Conservation (phyloP, 2,888 invertebrate genomes). For the Notodonta dromedarius region DNA sequence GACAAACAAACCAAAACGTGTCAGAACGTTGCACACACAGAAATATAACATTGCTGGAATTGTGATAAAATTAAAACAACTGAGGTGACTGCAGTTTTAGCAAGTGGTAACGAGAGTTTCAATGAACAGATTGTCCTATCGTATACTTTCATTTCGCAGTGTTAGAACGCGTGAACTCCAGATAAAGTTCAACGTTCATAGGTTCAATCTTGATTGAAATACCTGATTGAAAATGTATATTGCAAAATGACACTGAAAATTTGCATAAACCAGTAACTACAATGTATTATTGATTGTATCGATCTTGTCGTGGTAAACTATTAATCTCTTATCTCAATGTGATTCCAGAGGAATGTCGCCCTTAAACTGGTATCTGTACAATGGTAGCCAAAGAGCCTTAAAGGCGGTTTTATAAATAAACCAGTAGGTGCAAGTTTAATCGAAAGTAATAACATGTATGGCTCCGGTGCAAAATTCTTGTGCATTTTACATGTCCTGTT, state of each 20-base stretch:
- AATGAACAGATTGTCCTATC: not conserved
- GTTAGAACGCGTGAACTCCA: not conserved
- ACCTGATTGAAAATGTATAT: not conserved
- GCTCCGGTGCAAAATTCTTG: slow-evolving; percentile 36
- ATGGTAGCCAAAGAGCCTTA: not conserved
- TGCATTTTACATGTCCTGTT: slow-evolving; percentile 27
- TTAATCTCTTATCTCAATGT: not conserved
- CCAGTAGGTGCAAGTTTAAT: slow-evolving; percentile 40
- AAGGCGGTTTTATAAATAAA: slow-evolving; percentile 3
- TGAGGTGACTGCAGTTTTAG: not conserved
- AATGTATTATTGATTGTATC: not conserved
- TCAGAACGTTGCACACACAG: slow-evolving; percentile 10
- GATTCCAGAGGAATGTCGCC: not conserved
- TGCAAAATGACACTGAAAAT: not conserved
- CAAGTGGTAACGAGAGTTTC: slow-evolving; percentile 3
- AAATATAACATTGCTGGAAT: slow-evolving; percentile 22
- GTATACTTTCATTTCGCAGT: not conserved
- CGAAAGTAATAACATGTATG: slow-evolving; percentile 48
- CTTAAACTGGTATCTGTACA: not conserved
- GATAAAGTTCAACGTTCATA: not conserved
- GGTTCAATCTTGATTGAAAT: not conserved
- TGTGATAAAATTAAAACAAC: not conserved
- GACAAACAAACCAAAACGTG: slow-evolving; percentile 8
- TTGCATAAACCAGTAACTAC: not conserved
- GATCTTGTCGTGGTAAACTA: not conserved